Conservation (phyloP, 1,140 invertebrate species). For the Meteorus sp. region DNA sequence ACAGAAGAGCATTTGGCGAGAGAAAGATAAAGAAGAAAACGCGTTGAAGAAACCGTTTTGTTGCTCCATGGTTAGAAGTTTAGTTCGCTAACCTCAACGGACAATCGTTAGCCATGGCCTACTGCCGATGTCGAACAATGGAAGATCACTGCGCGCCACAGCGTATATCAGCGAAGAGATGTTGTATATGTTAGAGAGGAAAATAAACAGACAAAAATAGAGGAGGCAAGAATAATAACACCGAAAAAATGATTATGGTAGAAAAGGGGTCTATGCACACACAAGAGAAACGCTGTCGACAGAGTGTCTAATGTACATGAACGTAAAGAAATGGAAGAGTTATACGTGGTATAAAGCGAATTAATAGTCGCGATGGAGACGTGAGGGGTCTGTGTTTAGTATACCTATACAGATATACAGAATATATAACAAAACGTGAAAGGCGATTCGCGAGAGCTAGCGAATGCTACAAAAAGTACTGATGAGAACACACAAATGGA, state of each 20-base stretch:
- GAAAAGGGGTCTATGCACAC: not conserved
- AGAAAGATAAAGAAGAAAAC: conserved; percentile 6
- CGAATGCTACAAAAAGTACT: no score
- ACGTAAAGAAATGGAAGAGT: not conserved
- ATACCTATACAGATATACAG: not conserved
- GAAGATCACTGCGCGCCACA: conserved; percentile 11
- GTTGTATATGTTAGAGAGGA: no score
- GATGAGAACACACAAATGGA: no score
- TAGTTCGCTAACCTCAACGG: conserved; percentile 24
- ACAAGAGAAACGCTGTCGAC: not conserved
- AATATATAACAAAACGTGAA: no score
- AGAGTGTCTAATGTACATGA: not conserved
- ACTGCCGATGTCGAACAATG: conserved; percentile 23
- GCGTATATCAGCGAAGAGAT: conserved; percentile 1
- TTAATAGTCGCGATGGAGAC: no score
- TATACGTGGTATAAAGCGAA: no score
- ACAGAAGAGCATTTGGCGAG: not conserved
- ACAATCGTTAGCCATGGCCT: conserved; percentile 19
- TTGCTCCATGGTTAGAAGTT: conserved; percentile 1
- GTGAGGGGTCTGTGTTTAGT: not conserved
- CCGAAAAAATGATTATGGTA: not conserved
- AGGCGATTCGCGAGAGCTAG: conserved; percentile 8
- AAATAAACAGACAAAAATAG: not conserved
- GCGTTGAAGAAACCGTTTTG: conserved; percentile 8
- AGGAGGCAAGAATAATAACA: not conserved